These are phyloP conservation scores for Notodonta ziczac DNA, from an alignment of 2,888 invertebrate species.

Conservation along the genomic window DNA sequence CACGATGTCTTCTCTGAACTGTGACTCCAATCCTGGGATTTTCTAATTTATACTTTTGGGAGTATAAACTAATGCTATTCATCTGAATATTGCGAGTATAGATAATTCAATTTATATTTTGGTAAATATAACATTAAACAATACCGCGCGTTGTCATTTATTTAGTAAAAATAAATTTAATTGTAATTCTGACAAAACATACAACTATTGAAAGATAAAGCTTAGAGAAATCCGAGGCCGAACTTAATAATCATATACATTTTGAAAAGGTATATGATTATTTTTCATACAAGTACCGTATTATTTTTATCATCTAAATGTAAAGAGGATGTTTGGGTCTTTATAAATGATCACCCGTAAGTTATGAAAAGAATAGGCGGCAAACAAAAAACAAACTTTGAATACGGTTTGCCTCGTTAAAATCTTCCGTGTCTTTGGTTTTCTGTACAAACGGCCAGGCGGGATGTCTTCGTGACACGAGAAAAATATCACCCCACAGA, in stretches of 20 bases:
- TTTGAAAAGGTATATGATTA: too few species aligned
- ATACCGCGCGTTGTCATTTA: too few species aligned
- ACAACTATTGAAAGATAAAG: too few species aligned
- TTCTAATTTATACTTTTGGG: background rate
- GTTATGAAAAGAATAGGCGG: constrained; percentile 45
- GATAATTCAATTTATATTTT: too few species aligned
- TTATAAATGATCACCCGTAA: constrained; percentile 27
- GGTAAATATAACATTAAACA: too few species aligned
- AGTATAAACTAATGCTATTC: background rate
- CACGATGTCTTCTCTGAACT: constrained; percentile 72
- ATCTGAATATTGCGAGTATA: background rate
- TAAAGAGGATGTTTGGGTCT: constrained; percentile 18
- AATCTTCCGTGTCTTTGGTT: constrained; percentile 82
- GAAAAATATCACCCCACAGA: constrained; percentile 32
- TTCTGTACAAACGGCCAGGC: constrained; percentile 72
- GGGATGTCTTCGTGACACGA: constrained; percentile 33
- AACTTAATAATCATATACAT: too few species aligned
- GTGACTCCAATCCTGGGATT: constrained; percentile 65
- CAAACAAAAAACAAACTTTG: constrained; percentile 68
- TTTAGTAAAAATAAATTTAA: too few species aligned
- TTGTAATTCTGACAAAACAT: too few species aligned
- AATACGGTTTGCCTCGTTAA: constrained; percentile 80
- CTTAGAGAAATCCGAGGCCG: too few species aligned
- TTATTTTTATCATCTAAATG: background rate
- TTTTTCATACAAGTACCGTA: too few species aligned